Conservation (phyloP, 2,888 invertebrate genomes). For the Rhagium mordax region DNA sequence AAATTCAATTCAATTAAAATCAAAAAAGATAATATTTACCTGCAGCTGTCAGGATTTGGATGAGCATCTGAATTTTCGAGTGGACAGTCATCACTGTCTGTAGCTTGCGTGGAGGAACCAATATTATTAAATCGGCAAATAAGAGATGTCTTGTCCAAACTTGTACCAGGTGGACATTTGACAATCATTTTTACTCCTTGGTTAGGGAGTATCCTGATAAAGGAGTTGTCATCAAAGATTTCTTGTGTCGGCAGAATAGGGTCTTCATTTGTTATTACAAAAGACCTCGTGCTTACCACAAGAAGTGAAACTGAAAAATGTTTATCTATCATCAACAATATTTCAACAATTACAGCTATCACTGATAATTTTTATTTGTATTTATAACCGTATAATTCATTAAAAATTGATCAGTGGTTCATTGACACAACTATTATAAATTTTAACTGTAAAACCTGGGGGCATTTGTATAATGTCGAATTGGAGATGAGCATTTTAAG, state of each 20-base stretch:
- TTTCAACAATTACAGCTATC: too few relatives aligned
- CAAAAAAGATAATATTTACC: too few relatives aligned
- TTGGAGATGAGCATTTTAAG: too few relatives aligned
- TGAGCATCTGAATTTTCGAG: not conserved
- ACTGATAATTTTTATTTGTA: too few relatives aligned
- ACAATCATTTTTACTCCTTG: slow-evolving; percentile 5
- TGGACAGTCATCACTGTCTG: not conserved
- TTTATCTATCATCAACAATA: too few relatives aligned
- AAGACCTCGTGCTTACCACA: slow-evolving; percentile 1
- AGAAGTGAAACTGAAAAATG: slow-evolving; percentile 11
- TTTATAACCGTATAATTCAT: too few relatives aligned
- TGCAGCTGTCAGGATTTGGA: slow-evolving; percentile 48
- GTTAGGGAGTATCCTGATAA: slow-evolving; percentile 7
- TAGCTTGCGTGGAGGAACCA: not conserved
- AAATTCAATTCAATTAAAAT: too few relatives aligned
- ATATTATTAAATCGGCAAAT: slow-evolving; percentile 13
- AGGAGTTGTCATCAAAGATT: slow-evolving; percentile 11
- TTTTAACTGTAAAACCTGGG: too few relatives aligned
- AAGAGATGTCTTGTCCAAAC: slow-evolving; percentile 11
- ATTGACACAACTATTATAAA: too few relatives aligned
- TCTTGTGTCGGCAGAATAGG: slow-evolving; percentile 23
- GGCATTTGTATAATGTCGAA: too few relatives aligned
- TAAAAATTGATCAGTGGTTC: too few relatives aligned
- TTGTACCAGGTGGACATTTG: slow-evolving; percentile 21
- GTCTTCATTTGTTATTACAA: slow-evolving; percentile 26